These are phyloP conservation scores for Leucania comma DNA, from an alignment of 2,888 invertebrate species.

Conservation along the genomic window DNA sequence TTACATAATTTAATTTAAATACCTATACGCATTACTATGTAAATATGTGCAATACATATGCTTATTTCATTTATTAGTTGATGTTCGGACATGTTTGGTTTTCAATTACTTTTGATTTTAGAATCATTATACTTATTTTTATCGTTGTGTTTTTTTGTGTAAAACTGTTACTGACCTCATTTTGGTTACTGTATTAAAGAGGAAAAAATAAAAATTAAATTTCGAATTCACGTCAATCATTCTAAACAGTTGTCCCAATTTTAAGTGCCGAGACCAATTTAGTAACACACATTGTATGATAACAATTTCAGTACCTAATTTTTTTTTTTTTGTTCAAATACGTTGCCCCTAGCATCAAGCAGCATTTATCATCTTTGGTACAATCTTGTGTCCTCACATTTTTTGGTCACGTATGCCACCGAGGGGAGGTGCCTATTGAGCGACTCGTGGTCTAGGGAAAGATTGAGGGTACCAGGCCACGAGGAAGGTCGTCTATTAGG, in stretches of 20 bases:
- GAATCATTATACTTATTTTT: not conserved
- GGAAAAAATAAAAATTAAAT: not conserved
- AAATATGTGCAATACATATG: slow-evolving; percentile 24
- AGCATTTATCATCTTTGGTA: too few species aligned
- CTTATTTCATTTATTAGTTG: slow-evolving; percentile 23
- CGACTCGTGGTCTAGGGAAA: too few species aligned
- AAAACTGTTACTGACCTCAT: not conserved
- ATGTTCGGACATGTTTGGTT: not conserved
- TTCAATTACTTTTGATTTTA: slow-evolving; percentile 19
- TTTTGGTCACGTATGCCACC: too few species aligned
- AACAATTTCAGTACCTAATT: too few species aligned
- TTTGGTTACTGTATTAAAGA: not conserved
- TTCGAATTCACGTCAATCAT: not conserved
- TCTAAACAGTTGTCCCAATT: not conserved
- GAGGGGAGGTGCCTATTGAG: too few species aligned
- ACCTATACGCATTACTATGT: slow-evolving; percentile 32
- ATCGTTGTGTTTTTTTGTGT: not conserved
- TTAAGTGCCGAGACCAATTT: too few species aligned
- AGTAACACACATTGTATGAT: too few species aligned
- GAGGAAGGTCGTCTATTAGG: too few species aligned
- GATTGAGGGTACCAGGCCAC: too few species aligned
- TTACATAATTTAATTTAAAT: slow-evolving; percentile 58
- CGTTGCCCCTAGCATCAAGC: too few species aligned
- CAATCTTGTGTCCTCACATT: too few species aligned
- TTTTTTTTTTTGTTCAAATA: not conserved